Evolutionary conservation across 2,113 vertebrate genomes (phyloP), one percentile per base, ranked within the genome.

Genomic region (Acrocephalus kingi): DNA sequence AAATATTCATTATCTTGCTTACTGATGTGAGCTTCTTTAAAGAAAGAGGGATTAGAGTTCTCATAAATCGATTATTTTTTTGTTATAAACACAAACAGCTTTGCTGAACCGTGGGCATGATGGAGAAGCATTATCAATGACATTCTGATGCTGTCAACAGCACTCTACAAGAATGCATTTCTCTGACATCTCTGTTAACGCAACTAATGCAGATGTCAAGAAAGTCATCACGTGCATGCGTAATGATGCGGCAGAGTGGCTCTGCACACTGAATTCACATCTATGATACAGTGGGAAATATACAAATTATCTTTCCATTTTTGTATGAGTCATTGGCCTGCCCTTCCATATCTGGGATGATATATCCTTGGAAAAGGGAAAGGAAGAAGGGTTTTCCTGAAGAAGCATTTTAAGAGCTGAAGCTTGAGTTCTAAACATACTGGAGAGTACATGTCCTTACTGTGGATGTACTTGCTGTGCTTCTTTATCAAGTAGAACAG

Each of bases 181-280:
- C 80, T 83, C 69, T 89, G 84, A 90, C 73, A 75, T 89, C 80
- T 95, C 79, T 82, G 77, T 96, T 93, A 94, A 84, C 0, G 0
- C 61, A 71, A 11, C 69, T 92, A 84, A 92, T 81, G 79, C 91
- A 93, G 91, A 84, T 92, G 84, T 92, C 86, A 90, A 55, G 75
- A n/a, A 95, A 83, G 67, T 63, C 51, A 56, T 62, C 73, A 21
- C 0, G 3, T 89, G 67, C 67, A 13, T 51, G 59, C 1, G 25
- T 84, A 88, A 93, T 51, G 63, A 63, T 46, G 61, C 0, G 0
- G 73, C 64, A 87, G 73, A 77, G 73, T 10, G 43, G 30, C 59
- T 73, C 68, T 31, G 35, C 33, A 61, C 43, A 41, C 27, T 31
- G 45, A 84, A 37, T 55, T 75, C 81, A 64, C 35, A 72, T 71